Base-by-base conservation (phyloP, 2,888 invertebrate species). In the Argyresthia goedartella region DNA sequence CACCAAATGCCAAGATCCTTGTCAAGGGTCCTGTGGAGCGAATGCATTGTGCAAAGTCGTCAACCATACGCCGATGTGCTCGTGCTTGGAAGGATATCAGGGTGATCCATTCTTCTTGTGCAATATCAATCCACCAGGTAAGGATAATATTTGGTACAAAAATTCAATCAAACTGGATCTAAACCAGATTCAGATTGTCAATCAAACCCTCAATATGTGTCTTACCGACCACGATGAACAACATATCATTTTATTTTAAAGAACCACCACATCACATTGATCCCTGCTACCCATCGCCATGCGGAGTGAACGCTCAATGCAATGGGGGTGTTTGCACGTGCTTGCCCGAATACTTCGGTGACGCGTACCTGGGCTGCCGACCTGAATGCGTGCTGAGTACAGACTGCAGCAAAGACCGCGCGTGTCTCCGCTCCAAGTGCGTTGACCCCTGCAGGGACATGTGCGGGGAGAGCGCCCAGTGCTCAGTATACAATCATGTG, bases 391-490 rank as follows among this genome's bases (percentile, higher is more conserved):
- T 93, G 1, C 74, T 93, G 1, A 95, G 92, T 69, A 89, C 91
- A 0, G 95, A 95, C 65, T 96, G 96, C 75, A 84, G 92, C 1
- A 80, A 89, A 50, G 91, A 93, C 66, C 91, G 89, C 67, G 92
- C 95, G 14, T 96, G 96, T 66, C 81, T 93, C 39, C 89, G 91
- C 55, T 92, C 92, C 54, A 94, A 94, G 77, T 96, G 96, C 67
- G 78, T 89, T n/a, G 91, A 96, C 76, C 95, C 96, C 6, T 96
- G 96, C 63, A 90, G 90, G n/a, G 92, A 92, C 57, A 92, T 92
- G 62, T 96, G 95, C 67, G 95, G 94, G 9, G 77, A 88, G 51
- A 91, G 91, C 66, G 92, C 95, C 1, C 86, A 91, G 53, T 95
- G 95, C 67, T 91, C 92, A 63, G 93, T 93, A 13, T 90, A 93